Conservation (phyloP, 2,113 vertebrate genomes). For the Brachyistius frenatus region DNA sequence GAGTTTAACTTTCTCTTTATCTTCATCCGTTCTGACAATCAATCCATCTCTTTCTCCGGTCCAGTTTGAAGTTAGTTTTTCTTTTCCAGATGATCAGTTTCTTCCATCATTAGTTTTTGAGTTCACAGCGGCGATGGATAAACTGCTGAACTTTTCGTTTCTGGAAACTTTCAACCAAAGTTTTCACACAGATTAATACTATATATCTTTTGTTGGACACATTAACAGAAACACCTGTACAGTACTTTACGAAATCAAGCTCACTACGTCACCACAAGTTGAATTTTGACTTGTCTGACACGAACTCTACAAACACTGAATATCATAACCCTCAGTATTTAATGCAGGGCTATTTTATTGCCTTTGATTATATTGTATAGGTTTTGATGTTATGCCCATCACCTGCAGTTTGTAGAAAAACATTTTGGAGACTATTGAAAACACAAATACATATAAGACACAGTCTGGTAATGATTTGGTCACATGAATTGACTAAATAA, state of each 20-base stretch:
- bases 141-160: not conserved
- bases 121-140: constrained; percentile 11
- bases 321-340: too few relatives aligned
- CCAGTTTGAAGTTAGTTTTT: constrained; percentile 38
- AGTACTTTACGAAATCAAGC: not conserved
- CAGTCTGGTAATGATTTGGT: too few relatives aligned
- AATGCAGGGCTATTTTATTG: too few relatives aligned
- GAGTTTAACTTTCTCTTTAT: constrained; percentile 76
- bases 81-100: constrained; percentile 25
- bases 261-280: too few relatives aligned
- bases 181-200: not conserved
- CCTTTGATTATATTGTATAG: too few relatives aligned
- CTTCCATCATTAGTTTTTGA: not conserved
- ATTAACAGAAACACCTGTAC: constrained; percentile 6
- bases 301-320: too few relatives aligned
- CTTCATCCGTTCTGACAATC: constrained; percentile 55
- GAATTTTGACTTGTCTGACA: not conserved
- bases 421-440: too few relatives aligned
- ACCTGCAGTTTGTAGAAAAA: too few relatives aligned
- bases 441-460: too few relatives aligned
- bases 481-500: too few relatives aligned
- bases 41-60: constrained; percentile 33
- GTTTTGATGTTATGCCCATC: too few relatives aligned
- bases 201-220: not conserved
- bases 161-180: too few relatives aligned